Evolutionary conservation across 2,113 vertebrate species (phyloP), one percentile per base, ranked within the genome.

Genomic region (Bambusicola thoracicus): DNA sequence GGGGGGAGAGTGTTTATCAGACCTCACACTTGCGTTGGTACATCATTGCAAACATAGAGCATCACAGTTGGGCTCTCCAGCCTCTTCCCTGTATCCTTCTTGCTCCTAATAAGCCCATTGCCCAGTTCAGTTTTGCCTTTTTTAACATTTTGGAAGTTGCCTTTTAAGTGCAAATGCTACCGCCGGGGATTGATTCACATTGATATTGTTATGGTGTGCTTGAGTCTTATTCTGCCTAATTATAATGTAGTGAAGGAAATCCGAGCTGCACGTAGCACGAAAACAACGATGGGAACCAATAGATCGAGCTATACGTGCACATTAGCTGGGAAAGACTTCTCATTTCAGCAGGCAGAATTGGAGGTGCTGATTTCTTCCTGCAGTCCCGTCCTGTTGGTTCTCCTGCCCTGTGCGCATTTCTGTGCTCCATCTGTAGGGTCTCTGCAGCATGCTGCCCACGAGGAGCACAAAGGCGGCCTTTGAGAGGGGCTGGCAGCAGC

Each of bases 171-270:
- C 61, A 22, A 93, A 78, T 41, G 56, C 68, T 19, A 25, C 11
- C 68, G 43, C 36, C 68, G 1, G 0, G 81, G 93, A 91, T 85
- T 92, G 95, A 80, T 92, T 92, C 68, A 77, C 68, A 14, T 80
- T 67, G 67, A 74, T 95, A 77, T 0, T 92, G 83, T 94, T 93
- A 90, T 7, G 58, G 77, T 90, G 90, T 6, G 38, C 83, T 77
- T 38, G 89, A 89, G 72, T 63, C 84, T 93, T 77, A 75, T 65
- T 95, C 75, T 89, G 24, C 62, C 65, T 44, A 56, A 82, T 89
- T 87, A 79, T 90, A 89, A 44, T 13, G 27, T 55, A 87, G 34
- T n/a, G 72, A 36, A 94, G 84, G 87, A 82, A 75, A 89, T 72
- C 69, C 22, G 87, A 80, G 46, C 72, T 68, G 51, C 55, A 67